Evolutionary conservation across 2,797 vertebrate species (phyloP), one percentile per base, ranked within the genome.

Genomic region (Muraenolepis orangiensis): DNA sequence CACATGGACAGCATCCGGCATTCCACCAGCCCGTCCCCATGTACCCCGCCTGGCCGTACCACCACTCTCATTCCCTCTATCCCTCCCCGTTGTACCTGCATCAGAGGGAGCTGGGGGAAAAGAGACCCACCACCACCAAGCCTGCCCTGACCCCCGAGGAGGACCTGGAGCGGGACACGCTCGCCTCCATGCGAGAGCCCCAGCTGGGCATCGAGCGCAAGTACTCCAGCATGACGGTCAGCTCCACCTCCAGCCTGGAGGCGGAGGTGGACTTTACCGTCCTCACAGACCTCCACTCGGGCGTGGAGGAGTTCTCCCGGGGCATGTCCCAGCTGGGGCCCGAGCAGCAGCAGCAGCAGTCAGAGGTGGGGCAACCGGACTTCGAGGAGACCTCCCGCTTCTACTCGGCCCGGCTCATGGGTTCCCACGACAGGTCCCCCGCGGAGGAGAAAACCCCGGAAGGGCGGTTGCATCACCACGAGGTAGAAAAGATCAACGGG

Each of bases 241-340:
- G 97, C 90, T 98, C 98, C 2, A 98, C 98, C 0, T 99, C 98
- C 84, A 99, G 98, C 91, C 91, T 99, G 81, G 97, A 99, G 87
- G 97, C 97, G 0, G 97, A 99, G 80, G 98, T 98, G 71, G 98
- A 99, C 84, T 99, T 99, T 93, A 99, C 98, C 0, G 94, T 99
- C 79, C 96, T 99, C 0, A 96, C 96, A 0, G 98, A 99, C 91
- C 96, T 96, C 85, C 96, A 98, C 0, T 91, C 92, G 30, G 94
- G 92, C 72, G 87, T 91, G 4, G 97, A 98, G 84, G 96, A 97
- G 82, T 94, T 95, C 88, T 94, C 96, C 32, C 94, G 91, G 78
- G 85, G 88, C 57, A 32, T 75, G 75, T 70, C 81, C 0, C 91
- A 93, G 75, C 72, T 82, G 42, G 92, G 88, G 11, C 88, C 88